phyloP scores from a whole-genome alignment of 2,113 vertebrate species.

The Maccullochella peelii region DNA sequence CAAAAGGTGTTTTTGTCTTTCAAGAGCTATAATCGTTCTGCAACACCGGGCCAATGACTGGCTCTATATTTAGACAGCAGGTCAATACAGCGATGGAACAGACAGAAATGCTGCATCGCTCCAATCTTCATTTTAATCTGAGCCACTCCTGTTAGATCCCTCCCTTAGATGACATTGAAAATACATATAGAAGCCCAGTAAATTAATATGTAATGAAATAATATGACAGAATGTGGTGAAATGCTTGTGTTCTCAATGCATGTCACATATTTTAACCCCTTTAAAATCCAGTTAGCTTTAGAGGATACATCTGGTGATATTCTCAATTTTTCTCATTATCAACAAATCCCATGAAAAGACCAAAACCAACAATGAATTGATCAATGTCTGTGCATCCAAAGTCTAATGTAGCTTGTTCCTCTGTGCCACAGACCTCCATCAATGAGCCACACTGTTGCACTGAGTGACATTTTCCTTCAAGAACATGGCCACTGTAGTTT shows the following conservation, averaged over 20 bases:
- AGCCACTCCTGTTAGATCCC: background rate
- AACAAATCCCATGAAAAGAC: background rate
- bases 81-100: conserved; percentile 47
- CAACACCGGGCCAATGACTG: conserved; percentile 41
- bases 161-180: background rate
- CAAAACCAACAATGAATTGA: background rate
- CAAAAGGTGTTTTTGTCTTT: conserved; percentile 79
- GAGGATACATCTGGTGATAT: background rate
- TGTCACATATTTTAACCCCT: background rate
- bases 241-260: background rate
- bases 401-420: too few species aligned
- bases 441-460: too few species aligned
- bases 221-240: background rate
- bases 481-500: too few species aligned
- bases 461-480: too few species aligned
- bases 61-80: conserved; percentile 59
- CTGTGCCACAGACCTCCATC: background rate
- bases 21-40: conserved; percentile 60
- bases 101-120: background rate
- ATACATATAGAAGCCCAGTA: background rate
- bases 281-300: background rate
- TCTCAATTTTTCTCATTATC: background rate
- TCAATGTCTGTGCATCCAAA: too few species aligned
- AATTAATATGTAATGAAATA: background rate
- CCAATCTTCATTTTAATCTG: conserved; percentile 5